Conservation (phyloP, 2,888 invertebrate genomes). For the Ametastegia equiseti region DNA sequence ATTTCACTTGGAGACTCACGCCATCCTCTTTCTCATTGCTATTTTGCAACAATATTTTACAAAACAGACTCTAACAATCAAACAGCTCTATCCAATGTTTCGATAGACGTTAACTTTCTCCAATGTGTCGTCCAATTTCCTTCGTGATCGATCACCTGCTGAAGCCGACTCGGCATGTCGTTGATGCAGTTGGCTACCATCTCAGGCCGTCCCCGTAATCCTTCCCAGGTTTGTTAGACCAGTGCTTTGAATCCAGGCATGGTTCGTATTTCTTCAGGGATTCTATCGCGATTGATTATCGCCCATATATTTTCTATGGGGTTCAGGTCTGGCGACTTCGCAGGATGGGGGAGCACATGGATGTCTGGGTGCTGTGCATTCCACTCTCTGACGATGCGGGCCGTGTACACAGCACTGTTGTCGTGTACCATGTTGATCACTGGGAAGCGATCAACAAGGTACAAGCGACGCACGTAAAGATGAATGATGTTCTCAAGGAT, state of each 20-base stretch:
- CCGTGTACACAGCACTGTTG: slow-evolving; percentile 11
- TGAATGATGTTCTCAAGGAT: not conserved
- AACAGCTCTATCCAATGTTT: too few species aligned
- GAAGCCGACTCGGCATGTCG: slow-evolving; percentile 21
- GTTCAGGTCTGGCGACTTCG: slow-evolving; percentile 19
- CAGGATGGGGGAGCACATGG: not conserved
- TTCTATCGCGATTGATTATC: not conserved
- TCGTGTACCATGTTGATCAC: not conserved
- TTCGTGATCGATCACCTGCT: slow-evolving; percentile 25
- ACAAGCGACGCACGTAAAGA: not conserved
- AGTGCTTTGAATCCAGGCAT: not conserved
- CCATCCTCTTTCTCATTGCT: too few species aligned
- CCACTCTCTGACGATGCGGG: not conserved
- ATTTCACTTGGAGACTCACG: too few species aligned
- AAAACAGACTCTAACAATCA: too few species aligned
- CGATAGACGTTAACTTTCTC: too few species aligned
- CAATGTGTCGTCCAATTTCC: slow-evolving; percentile 40
- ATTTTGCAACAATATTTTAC: too few species aligned
- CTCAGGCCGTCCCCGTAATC: not conserved
- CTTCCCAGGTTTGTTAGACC: slow-evolving; percentile 11
- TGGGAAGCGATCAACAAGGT: too few species aligned
- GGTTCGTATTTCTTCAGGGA: not conserved
- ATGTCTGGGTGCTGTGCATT: slow-evolving; percentile 4
- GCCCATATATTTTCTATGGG: slow-evolving; percentile 8
- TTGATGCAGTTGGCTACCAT: not conserved